Evolutionary conservation across 2,888 invertebrate species (phyloP), one percentile per base, ranked within the genome.

Genomic region (Amaurobius ferox): DNA sequence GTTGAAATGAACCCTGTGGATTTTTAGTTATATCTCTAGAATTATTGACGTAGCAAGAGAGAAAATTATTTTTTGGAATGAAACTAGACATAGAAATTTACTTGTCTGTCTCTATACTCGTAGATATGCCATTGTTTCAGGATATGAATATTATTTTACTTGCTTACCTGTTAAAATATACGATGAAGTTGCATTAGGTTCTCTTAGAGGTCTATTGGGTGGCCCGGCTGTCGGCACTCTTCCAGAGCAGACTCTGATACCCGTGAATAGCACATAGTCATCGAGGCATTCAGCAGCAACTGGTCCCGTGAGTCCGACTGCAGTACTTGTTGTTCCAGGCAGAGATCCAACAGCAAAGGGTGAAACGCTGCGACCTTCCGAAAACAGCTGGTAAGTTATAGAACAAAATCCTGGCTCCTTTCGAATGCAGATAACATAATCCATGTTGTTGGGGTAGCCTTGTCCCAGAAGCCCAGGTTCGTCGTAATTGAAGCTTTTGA

Each of bases 401-500:
- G 89, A 89, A 61, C 89, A 89, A 64, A 89, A 89, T n/a, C 89
- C 89, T 5, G 89, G 87, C 29, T 89, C 89, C 74, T 89, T 89
- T 19, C 76, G 64, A 39, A 89, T 77, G 55, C 89, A 89, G 7
- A 89, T 89, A 29, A 87, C 79, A 35, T 89, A 89, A 68, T 89
- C 89, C 76, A 89, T 73, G 67, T 89, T 88, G 79, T 89, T 89
- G 23, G 89, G 89, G 71, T 89, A 89, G 26, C 89, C 89, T 32
- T 81, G 76, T 0, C 79, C 86, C 26, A 74, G 13, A 0, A 79
- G 39, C 0, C 64, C 55, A 3, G 78, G 68, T 26, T 87, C 88
- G 44, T 89, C 88, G 62, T 89, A 90, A 67, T 90, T 90, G 86
- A 90, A 90, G 67, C 90, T 89, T 64, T 89, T 87, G 28, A 90